Base-by-base conservation (phyloP, 2,797 vertebrate species). In the Micropoecilia bifurca region DNA sequence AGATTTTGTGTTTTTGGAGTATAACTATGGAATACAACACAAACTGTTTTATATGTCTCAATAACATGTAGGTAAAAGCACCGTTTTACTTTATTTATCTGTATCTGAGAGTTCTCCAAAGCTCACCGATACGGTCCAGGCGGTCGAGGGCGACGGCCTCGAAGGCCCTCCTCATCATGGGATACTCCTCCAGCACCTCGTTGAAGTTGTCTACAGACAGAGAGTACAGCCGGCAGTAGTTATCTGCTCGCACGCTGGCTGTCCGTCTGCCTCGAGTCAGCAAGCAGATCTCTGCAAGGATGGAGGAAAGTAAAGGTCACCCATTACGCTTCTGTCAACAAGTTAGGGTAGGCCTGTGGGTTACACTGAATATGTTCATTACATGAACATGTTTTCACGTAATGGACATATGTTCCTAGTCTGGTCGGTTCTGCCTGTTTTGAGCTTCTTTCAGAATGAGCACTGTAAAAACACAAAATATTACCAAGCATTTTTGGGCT, bases 121-220 rank as follows among this genome's bases (percentile, higher is more conserved):
- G 33, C 97, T 97, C 89, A 99, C 98, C 98, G 4, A 99, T 99
- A 81, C 98, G 97, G 92, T 98, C 98, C 76, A 99, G 95, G 25
- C 98, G 96, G 92, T 99, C 98, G 0, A 99, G 95, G 0, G 98
- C 98, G 87, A 99, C 98, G 0, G 97, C 99, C 93, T 99, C 98
- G 3, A 99, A 99, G 71, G 98, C 98, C 77, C 97, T 93, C n/a
- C 98, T 96, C 98, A 99, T 99, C 98, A 99, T 99, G 88, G 98
- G 98, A 84, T 97, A 99, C 88, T 99, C 98, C 92, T 99, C 98
- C 93, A 99, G 94, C 74, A 99, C 98, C 93, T 99, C 98, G 0
- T 99, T 97, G 93, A 99, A 99, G 95, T 99, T 97, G 94, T 99
- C 98, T 91, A 99, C 98, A 0, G 98, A 98, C 81, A 99, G 95